Base-by-base conservation (phyloP, 2,113 vertebrate genomes). In the Sylvia atricapilla region DNA sequence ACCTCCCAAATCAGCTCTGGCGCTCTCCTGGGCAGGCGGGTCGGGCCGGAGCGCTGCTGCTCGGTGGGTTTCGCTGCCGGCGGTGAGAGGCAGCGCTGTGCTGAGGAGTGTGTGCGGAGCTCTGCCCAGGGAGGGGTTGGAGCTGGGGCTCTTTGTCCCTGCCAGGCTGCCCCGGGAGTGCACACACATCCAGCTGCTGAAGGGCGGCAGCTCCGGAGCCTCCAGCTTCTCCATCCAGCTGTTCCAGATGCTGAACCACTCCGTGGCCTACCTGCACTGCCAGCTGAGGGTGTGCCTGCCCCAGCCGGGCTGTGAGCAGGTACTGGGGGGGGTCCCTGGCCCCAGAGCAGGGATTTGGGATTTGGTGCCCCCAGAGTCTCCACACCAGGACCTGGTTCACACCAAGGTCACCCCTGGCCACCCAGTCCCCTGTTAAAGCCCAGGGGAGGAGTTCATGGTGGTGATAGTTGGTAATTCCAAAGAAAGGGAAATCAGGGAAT, bases 191-290 rank as follows among this genome's bases (percentile, higher is more conserved):
- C 95, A 90, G 41, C 67, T 97, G 67, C 96, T 98, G 93, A 96
- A 96, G 72, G 96, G 87, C 19, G 66, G 86, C 31, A 50, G 97
- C 90, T 91, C 98, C 95, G 84, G 96, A 47, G 87, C 82, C 72
- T 93, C 97, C 90, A 97, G 97, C 95, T 98, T 98, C 95, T 97
- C 97, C 97, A 98, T 98, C 97, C 98, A 97, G 97, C 98, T 98
- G 88, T 98, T 98, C 96, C 98, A 98, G 96, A 98, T 98, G 98
- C 97, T 98, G 96, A 98, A 98, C 96, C 97, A 97, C 94, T 97
- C 98, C 0, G 69, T 92, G 59, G 98, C 95, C 76, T 98, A 98
- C 94, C 79, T 98, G 93, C 98, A 98, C 97, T 98, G 98, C 44
- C 95, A 98, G 97, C 97, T 98, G 59, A 94, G 91, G 15, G 55